Evolutionary conservation across 2,113 vertebrate genomes (phyloP), one percentile per base, ranked within the genome.

Genomic region (Hemichromis elongatus): DNA sequence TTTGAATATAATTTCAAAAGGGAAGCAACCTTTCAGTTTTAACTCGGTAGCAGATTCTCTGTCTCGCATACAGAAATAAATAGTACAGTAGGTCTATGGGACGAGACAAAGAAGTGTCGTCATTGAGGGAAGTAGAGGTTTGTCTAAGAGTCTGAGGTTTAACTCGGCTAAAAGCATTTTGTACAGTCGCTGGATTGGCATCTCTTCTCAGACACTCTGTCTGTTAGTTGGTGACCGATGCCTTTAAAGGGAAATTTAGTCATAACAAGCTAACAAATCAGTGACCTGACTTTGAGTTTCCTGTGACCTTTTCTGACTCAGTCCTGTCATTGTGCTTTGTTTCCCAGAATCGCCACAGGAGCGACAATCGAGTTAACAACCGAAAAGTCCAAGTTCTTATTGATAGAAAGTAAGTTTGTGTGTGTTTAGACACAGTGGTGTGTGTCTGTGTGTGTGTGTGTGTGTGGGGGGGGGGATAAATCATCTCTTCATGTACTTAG

Each of bases 341-440:
- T 50, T 87, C 94, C 19, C 95, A 99, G 99, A 97, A 98, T 95
- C 97, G 98, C 16, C 98, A 99, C 90, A 94, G 92, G 92, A 99
- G 94, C 0, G 99, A 99, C 95, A 97, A 97, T 33, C 96, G 97
- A 0, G 97, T 99, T 91, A 99, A 99, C 96, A 99, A 98, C 93
- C 96, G 97, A 30, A 96, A 97, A 16, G 98, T 97, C 45, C 92
- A 97, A 87, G 95, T 98, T 56, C 96, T 99, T 40, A 95, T 96
- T 30, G 95, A 97, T 80, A 96, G 97, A 94, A 97, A 96, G 98
- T 99, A 96, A 97, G 98, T 95, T 26, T 86, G 12, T 66, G 53
- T 50, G 21, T 70, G 66, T 47, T 47, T 7, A 47, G 10, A n/a
- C 42, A 45, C 42, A 45, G 12, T 5, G 42, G 16, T 33, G 57